phyloP scores from a whole-genome alignment of 2,113 vertebrate genomes.

The Sceloporus undulatus region DNA sequence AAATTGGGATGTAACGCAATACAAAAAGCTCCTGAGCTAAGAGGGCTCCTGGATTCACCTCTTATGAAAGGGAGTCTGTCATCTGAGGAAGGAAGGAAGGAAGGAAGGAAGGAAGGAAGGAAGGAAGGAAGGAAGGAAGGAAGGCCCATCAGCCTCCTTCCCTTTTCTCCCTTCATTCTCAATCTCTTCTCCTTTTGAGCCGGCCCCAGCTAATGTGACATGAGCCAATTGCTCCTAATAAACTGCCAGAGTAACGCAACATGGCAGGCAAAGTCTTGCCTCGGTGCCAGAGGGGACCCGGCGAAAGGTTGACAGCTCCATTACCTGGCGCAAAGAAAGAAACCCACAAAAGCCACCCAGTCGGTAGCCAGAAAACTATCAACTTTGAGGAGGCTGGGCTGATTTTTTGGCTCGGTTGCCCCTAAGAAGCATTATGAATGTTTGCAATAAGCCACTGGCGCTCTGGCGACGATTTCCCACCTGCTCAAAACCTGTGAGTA shows the following conservation, averaged over 20 bases:
- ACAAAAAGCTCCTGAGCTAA: constrained; percentile 16
- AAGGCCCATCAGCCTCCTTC: background rate
- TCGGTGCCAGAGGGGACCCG: constrained; percentile 38
- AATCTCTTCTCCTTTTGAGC: constrained; percentile 25
- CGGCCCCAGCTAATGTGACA: constrained; percentile 58
- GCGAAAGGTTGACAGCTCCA: background rate
- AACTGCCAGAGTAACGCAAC: constrained; percentile 60
- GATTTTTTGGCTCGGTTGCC: background rate
- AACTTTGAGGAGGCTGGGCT: background rate
- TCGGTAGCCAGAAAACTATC: constrained; percentile 5
- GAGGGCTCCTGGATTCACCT: background rate
- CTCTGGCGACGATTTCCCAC: background rate
- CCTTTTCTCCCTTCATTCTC: background rate
- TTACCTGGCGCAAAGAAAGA: background rate
- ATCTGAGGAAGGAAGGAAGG: too few species aligned
- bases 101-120: too few species aligned
- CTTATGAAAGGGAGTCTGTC: background rate
- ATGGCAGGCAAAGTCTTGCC: constrained; percentile 22
- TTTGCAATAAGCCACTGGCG: background rate
- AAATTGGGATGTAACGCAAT: constrained; percentile 62
- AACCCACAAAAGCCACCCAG: too few species aligned
- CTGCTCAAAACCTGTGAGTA: background rate
- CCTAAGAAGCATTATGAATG: constrained; percentile 1
- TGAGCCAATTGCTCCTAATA: constrained; percentile 74
- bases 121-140: background rate